Base-by-base conservation (phyloP, 1,140 invertebrate species). In the Mamestra configurata region DNA sequence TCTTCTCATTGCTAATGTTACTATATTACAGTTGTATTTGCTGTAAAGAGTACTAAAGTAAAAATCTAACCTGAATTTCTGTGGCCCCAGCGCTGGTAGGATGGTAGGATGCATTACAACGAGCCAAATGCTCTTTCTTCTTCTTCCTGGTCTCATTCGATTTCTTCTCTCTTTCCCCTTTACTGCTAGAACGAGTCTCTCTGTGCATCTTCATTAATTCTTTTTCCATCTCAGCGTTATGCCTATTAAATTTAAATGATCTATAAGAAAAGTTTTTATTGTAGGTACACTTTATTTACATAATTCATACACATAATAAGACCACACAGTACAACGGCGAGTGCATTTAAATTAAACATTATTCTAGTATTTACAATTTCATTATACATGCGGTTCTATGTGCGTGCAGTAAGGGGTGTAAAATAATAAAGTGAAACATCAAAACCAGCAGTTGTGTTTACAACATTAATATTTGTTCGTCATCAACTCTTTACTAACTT, bases 171-270 rank as follows among this genome's bases (percentile, higher is more conserved):
- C 85, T 84, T 4, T 92, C 91, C 4, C 80, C 87, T 77, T 96
- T 96, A 18, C 90, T 95, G 66, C 91, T 95, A 1, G 89, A 95
- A 11, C 96, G 92, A 43, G 95, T 91, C 80, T 97, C 96, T 6
- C 96, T 95, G 81, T 97, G 97, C 51, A 96, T 96, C 84, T 97
- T 96, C 24, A 97, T 94, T 94, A 98, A 96, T 15, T 96, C 94
- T 83, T 97, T 97, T 83, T 97, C 97, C 97, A 97, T 98, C 79
- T 97, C 96, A 79, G 96, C 95, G 86, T 97, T 97, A 83, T 98
- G 97, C 72, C 96, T 96, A 70, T 13, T 49, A 46, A 27, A 61
- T 11, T 57, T 61, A 73, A 24, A 57, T 1, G 37, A 68, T 68
- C 64, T 55, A 51, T 40, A 46, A 76, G 37, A 61, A 27, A 77